Conservation (phyloP, 1,140 invertebrate species). For the Caenorhabditis elegans region DNA sequence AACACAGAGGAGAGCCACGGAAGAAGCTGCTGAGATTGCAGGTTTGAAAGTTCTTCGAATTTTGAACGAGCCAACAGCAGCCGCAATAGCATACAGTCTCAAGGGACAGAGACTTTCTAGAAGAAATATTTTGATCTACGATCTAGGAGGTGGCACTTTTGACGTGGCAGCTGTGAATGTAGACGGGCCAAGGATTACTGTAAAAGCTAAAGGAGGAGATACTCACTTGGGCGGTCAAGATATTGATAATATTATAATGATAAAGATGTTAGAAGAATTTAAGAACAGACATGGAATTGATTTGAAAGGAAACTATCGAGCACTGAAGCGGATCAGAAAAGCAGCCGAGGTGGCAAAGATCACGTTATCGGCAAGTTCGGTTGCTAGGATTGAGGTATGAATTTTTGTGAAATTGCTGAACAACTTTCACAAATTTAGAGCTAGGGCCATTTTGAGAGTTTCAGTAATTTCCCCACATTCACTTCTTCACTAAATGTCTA, state of each 20-base stretch:
- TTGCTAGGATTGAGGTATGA: neutral
- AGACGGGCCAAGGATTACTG: constrained; percentile 64
- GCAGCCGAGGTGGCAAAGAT: constrained; percentile 74
- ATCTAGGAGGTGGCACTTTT: constrained; percentile 98
- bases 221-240: constrained; percentile 70
- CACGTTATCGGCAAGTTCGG: constrained; percentile 77
- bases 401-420: no score
- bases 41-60: constrained; percentile 96
- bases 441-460: neutral
- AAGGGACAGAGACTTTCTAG: constrained; percentile 72
- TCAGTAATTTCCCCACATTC: neutral
- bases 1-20: constrained; percentile 71
- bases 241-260: constrained; percentile 72
- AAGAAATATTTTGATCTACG: constrained; percentile 99
- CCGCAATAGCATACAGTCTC: constrained; percentile 91
- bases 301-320: constrained; percentile 69
- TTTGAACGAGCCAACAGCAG: constrained; percentile 98
- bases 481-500: no score
- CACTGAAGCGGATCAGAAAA: constrained; percentile 70
- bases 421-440: neutral
- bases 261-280: constrained; percentile 71
- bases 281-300: constrained; percentile 72
- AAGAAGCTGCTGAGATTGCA: constrained; percentile 77
- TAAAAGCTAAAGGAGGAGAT: constrained; percentile 90
- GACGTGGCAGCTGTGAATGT: constrained; percentile 87